Evolutionary conservation across 2,797 vertebrate species (phyloP), one percentile per base, ranked within the genome.

Genomic region (Podarcis lilfordi): DNA sequence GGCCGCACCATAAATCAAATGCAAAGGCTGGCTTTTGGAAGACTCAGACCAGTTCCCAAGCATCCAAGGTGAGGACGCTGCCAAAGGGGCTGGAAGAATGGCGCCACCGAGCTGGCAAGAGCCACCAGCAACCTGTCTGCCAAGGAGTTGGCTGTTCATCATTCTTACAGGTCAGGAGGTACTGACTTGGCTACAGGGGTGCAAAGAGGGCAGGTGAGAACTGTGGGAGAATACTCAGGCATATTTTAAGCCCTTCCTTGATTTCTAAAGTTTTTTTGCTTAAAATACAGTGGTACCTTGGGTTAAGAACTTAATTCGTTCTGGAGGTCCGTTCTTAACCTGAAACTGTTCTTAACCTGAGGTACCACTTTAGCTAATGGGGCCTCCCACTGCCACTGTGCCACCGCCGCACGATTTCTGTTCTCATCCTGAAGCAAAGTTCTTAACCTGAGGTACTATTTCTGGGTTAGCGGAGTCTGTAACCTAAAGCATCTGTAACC

Each of bases 91-190:
- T 5, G 32, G 25, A 61, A 19, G 61, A 90, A 15, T 3, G 8
- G 15, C 37, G 29, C 10, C 6, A 84, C 66, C 85, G 89, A 94
- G 89, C 86, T 91, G 94, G 93, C 90, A 91, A 78, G 91, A 89
- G 0, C 0, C 5, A 78, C 29, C 43, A 82, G 1, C 25, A 25
- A 15, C 55, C 27, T n/a, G 66, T 27, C 29, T 66, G 21, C 61
- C 8, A 21, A 45, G 55, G 10, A 17, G 4, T 68, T 64, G 7
- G 59, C 32, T 23, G n/a, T 86, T 45, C 59, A 82, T 77, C 74
- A 66, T 13, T 27, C 50, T 55, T n/a, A 29, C 25, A 21, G 2
- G 29, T 35, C 61, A 32, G 71, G 91, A 78, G 89, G 86, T 6
- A 32, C 68, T 35, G 3, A 55, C 19, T 25, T 25, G 66, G 66